Evolutionary conservation across 2,797 vertebrate species (phyloP).

Genomic region (Sebastes trivittatus): DNA sequence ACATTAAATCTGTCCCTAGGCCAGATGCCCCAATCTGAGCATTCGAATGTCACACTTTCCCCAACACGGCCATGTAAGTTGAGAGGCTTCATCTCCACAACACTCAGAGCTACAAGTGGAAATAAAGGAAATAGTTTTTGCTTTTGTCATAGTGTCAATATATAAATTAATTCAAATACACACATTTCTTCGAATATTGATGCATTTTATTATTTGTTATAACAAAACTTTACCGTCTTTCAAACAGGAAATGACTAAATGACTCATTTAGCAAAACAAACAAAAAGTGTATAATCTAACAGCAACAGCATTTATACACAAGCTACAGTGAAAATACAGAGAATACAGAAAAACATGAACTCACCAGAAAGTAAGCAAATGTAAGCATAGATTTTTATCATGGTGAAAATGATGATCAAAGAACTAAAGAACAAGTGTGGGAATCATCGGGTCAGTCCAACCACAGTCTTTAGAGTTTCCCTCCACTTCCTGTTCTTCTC

Average conservation of each 20-base stretch:
- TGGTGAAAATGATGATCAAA: background rate
- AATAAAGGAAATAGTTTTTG: background rate
- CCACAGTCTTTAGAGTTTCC: background rate
- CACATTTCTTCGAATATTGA: background rate
- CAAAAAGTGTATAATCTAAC: too few species aligned
- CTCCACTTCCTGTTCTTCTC: too few species aligned
- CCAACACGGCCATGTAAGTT: background rate
- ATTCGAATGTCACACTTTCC: background rate
- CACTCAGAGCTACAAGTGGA: conserved; percentile 6
- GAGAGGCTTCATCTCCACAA: background rate
- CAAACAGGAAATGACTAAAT: too few species aligned
- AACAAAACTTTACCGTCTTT: too few species aligned
- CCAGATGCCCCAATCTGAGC: background rate
- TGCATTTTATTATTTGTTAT: too few species aligned
- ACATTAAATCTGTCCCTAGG: accelerated
- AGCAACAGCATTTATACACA: too few species aligned
- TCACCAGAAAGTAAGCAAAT: background rate
- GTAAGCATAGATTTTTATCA: background rate
- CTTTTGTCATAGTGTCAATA: background rate
- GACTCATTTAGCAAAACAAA: too few species aligned
- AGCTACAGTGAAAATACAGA: too few species aligned
- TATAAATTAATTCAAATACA: background rate
- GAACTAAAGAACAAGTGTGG: too few species aligned
- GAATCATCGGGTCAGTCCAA: background rate
- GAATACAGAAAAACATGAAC: background rate